Conservation (phyloP, 2,888 invertebrate species). For the Ariolimax columbianus region DNA sequence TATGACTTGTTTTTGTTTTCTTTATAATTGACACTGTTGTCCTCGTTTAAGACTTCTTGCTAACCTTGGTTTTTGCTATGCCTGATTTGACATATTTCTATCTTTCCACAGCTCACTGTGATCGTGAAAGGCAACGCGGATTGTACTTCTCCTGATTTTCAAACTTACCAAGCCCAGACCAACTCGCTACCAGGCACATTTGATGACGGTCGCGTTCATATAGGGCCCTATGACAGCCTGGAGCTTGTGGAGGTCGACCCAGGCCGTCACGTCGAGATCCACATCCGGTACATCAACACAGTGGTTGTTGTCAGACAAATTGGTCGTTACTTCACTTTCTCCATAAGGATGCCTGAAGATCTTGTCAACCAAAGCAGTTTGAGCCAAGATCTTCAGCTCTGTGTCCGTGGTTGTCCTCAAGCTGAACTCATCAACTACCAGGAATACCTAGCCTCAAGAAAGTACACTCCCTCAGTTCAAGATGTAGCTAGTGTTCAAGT, state of each 20-base stretch:
- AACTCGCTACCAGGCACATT: slow-evolving; percentile 81
- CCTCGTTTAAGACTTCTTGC: too few species aligned
- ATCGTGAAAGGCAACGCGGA: slow-evolving; percentile 80
- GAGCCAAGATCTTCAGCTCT: slow-evolving; percentile 79
- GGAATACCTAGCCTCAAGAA: slow-evolving; percentile 67
- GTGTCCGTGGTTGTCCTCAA: slow-evolving; percentile 80
- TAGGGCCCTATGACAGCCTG: slow-evolving; percentile 76
- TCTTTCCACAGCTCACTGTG: slow-evolving; percentile 80
- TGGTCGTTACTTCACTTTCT: slow-evolving; percentile 80
- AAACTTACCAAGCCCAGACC: slow-evolving; percentile 81
- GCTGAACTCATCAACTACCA: slow-evolving; percentile 80
- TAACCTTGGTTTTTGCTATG: too few species aligned
- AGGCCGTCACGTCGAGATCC: slow-evolving; percentile 80
- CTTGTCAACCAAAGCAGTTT: slow-evolving; percentile 74
- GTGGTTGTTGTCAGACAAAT: slow-evolving; percentile 80
- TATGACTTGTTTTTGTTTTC: too few species aligned
- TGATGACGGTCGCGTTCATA: slow-evolving; percentile 80
- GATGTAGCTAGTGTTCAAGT: not conserved
- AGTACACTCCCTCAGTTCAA: slow-evolving; percentile 27
- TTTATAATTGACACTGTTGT: too few species aligned
- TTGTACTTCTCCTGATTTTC: slow-evolving; percentile 79
- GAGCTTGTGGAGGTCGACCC: slow-evolving; percentile 76
- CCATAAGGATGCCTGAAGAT: slow-evolving; percentile 80
- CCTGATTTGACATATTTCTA: not conserved
- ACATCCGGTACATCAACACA: slow-evolving; percentile 81